These are phyloP conservation scores for Microcebus ravelobensis DNA, from an alignment of 2,113 vertebrate genomes.

Conservation along the genomic window DNA sequence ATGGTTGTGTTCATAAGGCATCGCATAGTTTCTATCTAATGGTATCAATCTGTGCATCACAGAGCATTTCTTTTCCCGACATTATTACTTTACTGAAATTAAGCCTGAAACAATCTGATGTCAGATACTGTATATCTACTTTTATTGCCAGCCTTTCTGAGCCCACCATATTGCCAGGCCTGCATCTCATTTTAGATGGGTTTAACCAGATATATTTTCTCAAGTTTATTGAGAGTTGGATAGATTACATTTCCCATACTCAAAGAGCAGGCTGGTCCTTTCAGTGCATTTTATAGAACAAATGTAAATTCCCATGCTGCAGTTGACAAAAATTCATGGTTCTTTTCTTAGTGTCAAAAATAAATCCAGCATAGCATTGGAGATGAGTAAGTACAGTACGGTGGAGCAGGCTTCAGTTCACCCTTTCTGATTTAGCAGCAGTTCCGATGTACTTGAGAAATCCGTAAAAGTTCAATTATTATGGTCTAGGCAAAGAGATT, in stretches of 20 bases:
- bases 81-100: constrained; percentile 91
- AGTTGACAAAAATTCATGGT: constrained; percentile 84
- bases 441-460: constrained; percentile 80
- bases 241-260: constrained; percentile 85
- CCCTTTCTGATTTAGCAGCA: constrained; percentile 80
- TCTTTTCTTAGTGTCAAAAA: constrained; percentile 77
- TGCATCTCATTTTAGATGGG: constrained; percentile 89
- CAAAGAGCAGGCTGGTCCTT: constrained; percentile 79
- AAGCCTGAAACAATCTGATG: constrained; percentile 90
- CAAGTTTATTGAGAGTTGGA: constrained; percentile 88
- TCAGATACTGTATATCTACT: constrained; percentile 90
- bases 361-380: constrained; percentile 83
- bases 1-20: constrained; percentile 78
- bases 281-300: constrained; percentile 82
- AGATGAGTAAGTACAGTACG: constrained; percentile 78
- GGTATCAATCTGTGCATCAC: constrained; percentile 87
- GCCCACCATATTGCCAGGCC: constrained; percentile 86
- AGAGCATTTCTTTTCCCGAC: constrained; percentile 86
- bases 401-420: constrained; percentile 70
- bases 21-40: constrained; percentile 78
- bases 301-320: constrained; percentile 82
- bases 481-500: constrained; percentile 79
- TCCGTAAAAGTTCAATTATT: constrained; percentile 83
- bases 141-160: constrained; percentile 88
- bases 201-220: constrained; percentile 88